Conservation (phyloP, 2,797 vertebrate species). For the Iguana delicatissima region DNA sequence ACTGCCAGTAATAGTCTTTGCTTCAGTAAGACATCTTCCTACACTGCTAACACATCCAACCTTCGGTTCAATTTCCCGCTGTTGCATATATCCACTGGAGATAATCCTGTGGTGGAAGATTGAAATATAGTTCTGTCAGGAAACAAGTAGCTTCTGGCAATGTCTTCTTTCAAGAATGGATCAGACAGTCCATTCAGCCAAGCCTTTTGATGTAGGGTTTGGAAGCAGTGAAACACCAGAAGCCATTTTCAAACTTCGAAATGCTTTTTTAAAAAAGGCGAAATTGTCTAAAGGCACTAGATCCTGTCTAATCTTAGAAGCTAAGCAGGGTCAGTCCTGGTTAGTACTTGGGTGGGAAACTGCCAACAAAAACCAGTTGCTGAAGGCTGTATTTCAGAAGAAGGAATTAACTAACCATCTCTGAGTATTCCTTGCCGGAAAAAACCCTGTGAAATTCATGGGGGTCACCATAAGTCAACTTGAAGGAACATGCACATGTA, state of each 20-base stretch:
- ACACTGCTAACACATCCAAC: neutral
- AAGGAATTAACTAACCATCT: too few species aligned
- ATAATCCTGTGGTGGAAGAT: neutral
- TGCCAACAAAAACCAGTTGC: too few species aligned
- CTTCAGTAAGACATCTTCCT: neutral
- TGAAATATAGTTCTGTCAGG: conserved; percentile 2
- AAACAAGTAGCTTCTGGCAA: neutral
- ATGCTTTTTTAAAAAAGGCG: neutral
- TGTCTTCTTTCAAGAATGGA: neutral
- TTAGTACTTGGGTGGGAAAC: too few species aligned
- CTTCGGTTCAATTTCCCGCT: neutral
- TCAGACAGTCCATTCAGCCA: neutral
- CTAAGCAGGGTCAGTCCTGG: too few species aligned
- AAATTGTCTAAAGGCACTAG: too few species aligned
- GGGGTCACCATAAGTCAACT: too few species aligned
- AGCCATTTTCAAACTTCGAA: neutral
- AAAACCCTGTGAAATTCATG: too few species aligned
- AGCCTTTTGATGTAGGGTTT: neutral
- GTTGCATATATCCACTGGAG: neutral
- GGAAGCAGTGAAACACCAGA: neutral
- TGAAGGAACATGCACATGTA: too few species aligned
- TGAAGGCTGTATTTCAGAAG: too few species aligned
- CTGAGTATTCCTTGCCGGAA: too few species aligned
- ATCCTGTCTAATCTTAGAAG: too few species aligned
- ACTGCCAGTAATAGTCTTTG: neutral